Conservation (phyloP, 2,797 vertebrate species). For the Danio choprae region DNA sequence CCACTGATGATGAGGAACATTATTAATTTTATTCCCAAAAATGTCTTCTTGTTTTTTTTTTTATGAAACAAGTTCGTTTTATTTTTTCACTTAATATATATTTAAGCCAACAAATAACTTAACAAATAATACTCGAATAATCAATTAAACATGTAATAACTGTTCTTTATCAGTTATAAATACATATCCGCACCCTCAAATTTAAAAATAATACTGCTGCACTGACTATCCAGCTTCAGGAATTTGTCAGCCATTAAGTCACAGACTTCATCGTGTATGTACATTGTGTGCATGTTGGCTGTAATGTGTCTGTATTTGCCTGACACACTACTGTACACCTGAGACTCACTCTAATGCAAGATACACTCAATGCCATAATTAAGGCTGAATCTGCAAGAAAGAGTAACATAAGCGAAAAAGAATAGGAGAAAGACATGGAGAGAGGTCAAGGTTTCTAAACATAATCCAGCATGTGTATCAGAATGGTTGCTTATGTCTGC, state of each 20-base stretch:
- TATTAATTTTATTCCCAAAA: too few relatives aligned
- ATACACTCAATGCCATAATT: constrained; percentile 45
- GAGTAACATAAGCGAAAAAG: constrained; percentile 11
- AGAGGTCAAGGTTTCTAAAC: constrained; percentile 44
- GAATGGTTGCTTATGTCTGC: constrained; percentile 11
- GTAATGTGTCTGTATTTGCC: constrained; percentile 29
- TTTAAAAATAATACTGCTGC: background rate
- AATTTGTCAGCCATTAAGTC: constrained; percentile 9
- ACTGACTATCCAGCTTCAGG: background rate
- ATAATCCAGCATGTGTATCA: constrained; percentile 32
- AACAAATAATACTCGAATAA: too few relatives aligned
- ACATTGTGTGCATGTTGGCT: constrained; percentile 3
- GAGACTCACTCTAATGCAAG: constrained; percentile 33
- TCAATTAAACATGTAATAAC: too few relatives aligned
- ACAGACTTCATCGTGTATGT: background rate
- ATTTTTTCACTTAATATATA: too few relatives aligned
- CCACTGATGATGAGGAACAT: too few relatives aligned
- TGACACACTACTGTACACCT: constrained; percentile 36
- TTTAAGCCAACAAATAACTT: too few relatives aligned
- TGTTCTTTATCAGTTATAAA: too few relatives aligned
- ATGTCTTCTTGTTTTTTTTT: too few relatives aligned
- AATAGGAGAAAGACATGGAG: constrained; percentile 21
- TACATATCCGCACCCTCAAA: too few relatives aligned
- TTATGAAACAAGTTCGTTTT: too few relatives aligned
- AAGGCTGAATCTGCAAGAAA: constrained; percentile 35